Evolutionary conservation across 2,113 vertebrate genomes (phyloP).

Genomic region (Oreochromis tanganicae): DNA sequence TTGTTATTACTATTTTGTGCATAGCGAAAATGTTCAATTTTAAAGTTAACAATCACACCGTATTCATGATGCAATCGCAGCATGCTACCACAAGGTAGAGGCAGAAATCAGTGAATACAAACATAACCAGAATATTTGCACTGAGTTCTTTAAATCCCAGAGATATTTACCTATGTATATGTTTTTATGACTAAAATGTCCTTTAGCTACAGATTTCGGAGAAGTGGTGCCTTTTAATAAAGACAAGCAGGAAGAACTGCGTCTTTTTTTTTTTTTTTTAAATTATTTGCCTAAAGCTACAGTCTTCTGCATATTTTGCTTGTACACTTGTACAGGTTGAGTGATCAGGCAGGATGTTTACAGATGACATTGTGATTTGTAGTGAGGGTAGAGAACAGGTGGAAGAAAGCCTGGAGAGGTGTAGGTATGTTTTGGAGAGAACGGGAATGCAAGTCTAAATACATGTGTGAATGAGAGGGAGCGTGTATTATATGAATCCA

Average conservation of each 20-base stretch:
- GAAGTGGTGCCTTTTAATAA: not conserved
- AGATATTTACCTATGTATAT: not conserved
- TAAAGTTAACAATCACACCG: not conserved
- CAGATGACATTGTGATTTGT: too few relatives aligned
- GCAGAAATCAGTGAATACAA: not conserved
- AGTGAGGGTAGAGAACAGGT: too few relatives aligned
- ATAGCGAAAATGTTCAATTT: not conserved
- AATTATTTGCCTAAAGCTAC: not conserved
- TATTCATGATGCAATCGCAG: not conserved
- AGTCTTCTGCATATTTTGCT: not conserved
- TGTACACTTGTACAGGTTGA: not conserved
- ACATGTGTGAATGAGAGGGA: too few relatives aligned
- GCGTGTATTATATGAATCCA: too few relatives aligned
- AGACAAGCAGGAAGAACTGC: not conserved
- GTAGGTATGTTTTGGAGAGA: too few relatives aligned
- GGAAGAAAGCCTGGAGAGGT: too few relatives aligned
- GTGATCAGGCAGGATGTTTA: too few relatives aligned
- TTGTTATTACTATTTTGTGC: not conserved
- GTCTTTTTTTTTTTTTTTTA: not conserved
- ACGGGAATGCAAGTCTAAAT: too few relatives aligned
- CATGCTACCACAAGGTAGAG: constrained; percentile 20
- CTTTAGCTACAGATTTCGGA: not conserved
- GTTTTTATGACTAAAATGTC: not conserved
- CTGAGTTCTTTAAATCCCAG: not conserved
- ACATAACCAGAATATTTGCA: not conserved